Evolutionary conservation across 2,797 vertebrate genomes (phyloP).

Genomic region (Propithecus deckenii): DNA sequence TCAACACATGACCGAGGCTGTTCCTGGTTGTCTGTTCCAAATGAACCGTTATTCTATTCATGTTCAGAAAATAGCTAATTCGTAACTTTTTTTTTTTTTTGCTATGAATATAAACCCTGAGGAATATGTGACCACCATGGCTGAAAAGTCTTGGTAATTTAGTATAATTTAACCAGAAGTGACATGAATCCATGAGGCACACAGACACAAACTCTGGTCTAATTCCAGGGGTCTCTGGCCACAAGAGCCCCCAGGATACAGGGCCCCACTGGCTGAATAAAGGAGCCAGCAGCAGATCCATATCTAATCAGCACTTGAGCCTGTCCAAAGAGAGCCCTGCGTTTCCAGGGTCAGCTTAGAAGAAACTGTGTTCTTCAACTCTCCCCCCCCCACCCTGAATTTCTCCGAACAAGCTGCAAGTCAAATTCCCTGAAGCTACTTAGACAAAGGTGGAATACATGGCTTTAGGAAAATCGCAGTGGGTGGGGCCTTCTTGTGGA

Average conservation of each 20-base stretch:
- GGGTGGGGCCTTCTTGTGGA: not conserved
- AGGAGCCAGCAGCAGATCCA: not conserved
- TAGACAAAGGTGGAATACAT: slow-evolving; percentile 51
- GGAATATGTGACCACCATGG: not conserved
- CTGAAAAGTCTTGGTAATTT: slow-evolving; percentile 36
- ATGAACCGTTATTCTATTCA: slow-evolving; percentile 39
- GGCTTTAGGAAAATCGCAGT: slow-evolving; percentile 30
- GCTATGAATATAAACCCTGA: not conserved
- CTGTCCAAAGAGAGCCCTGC: not conserved
- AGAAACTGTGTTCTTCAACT: not conserved
- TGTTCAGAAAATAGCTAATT: not conserved
- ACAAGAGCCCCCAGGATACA: not conserved
- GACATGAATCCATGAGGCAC: not conserved
- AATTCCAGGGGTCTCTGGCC: not conserved
- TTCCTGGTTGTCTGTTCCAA: slow-evolving; percentile 23
- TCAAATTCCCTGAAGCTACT: slow-evolving; percentile 62
- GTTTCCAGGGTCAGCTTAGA: slow-evolving; percentile 42
- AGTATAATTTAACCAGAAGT: slow-evolving; percentile 16
- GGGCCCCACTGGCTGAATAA: not conserved
- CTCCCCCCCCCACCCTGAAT: slow-evolving; percentile 39
- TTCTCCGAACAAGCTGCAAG: slow-evolving; percentile 50
- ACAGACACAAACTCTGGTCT: not conserved
- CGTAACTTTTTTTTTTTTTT: not conserved
- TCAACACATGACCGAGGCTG: not conserved
- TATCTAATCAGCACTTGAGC: slow-evolving; percentile 47